Percentiles rank a stretch among this genome's conserved stretches.
Evolutionary conservation across 1,140 invertebrate species (phyloP).

Genomic region (Zaprionus ghesquierei): DNA sequence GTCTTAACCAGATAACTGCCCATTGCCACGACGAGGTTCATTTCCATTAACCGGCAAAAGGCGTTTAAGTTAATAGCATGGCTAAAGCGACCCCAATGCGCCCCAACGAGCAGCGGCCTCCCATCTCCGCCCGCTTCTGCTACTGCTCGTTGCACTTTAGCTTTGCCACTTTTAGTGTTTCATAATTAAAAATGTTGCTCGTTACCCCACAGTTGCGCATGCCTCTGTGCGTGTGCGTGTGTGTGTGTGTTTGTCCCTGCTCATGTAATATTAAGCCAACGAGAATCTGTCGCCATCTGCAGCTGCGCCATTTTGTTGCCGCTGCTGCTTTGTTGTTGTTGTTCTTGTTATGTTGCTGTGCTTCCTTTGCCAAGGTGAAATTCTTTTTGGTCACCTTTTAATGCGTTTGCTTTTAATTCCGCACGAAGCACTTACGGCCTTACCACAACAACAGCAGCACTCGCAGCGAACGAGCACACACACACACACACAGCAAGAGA

Average conservation of each 20-base stretch:
- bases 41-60: slow-evolving; percentile 81
- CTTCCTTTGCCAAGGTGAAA: slow-evolving; percentile 71
- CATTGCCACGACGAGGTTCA: slow-evolving; percentile 69
- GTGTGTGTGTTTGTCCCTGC: slow-evolving; percentile 21
- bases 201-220: slow-evolving; percentile 19
- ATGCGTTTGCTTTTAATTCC: slow-evolving; percentile 80
- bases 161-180: slow-evolving; percentile 82
- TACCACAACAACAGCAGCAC: slow-evolving; percentile 37
- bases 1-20: slow-evolving; percentile 77
- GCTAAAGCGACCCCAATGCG: slow-evolving; percentile 47
- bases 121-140: slow-evolving; percentile 18
- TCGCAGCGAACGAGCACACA: too few relatives aligned
- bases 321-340: slow-evolving; percentile 5
- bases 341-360: slow-evolving; percentile 11
- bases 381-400: slow-evolving; percentile 80
- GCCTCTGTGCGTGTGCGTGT: slow-evolving; percentile 5
- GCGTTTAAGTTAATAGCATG: slow-evolving; percentile 82
- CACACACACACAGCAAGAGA: neutral
- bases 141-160: slow-evolving; percentile 75
- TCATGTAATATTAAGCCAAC: slow-evolving; percentile 78
- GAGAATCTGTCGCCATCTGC: slow-evolving; percentile 55
- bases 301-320: slow-evolving; percentile 69
- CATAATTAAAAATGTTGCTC: slow-evolving; percentile 82
- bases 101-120: slow-evolving; percentile 13
- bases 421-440: slow-evolving; percentile 69